phyloP scores from a whole-genome alignment of 1,140 invertebrate genomes.

The Monochamus saltuarius region DNA sequence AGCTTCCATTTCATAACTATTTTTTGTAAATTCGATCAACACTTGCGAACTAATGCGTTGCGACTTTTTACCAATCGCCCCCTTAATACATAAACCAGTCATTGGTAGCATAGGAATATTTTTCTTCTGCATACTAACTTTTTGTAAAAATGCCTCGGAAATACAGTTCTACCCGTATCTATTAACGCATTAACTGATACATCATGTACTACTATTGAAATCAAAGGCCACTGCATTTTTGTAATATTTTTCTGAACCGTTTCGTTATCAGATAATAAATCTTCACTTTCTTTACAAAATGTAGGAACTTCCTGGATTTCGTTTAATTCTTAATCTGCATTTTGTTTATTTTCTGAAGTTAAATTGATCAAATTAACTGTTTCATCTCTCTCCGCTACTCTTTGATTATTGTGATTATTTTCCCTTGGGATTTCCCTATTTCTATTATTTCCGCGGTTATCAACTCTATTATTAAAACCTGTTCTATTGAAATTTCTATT shows the following conservation, averaged over 20 bases:
- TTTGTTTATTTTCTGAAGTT: neutral
- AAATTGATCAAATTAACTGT: too few species aligned
- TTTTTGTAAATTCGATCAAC: neutral
- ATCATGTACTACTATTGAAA: neutral
- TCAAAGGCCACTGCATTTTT: neutral
- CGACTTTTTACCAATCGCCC: too few species aligned
- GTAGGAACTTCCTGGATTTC: neutral
- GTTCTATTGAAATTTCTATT: neutral
- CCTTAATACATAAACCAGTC: neutral
- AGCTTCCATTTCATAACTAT: neutral
- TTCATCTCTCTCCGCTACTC: neutral
- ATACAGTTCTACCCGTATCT: neutral
- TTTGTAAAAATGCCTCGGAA: neutral
- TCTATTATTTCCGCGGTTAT: neutral
- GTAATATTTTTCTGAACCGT: neutral
- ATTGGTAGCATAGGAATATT: neutral
- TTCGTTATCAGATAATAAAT: neutral
- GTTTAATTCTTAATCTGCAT: neutral
- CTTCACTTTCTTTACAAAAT: neutral
- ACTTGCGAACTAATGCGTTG: conserved; percentile 3
- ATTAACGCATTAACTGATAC: neutral
- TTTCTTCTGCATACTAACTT: neutral
- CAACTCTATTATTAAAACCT: neutral
- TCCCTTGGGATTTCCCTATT: neutral
- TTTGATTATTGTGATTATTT: neutral